Base-by-base conservation (phyloP, 2,888 invertebrate species). In the Lasioglossum leucozonium region DNA sequence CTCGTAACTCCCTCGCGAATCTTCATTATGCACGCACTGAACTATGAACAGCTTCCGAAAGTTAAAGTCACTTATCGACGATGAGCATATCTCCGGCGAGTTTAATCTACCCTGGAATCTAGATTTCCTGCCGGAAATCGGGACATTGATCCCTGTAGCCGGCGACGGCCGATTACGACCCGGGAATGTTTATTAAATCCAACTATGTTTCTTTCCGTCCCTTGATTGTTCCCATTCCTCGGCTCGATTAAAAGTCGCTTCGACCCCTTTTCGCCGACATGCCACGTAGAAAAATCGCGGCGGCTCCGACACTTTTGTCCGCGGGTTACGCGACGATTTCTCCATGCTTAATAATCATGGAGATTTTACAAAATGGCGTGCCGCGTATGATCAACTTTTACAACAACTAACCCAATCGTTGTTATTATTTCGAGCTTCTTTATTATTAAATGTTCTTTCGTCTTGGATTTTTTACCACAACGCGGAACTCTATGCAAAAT, bases 171-270 rank as follows among this genome's bases (percentile, higher is more conserved):
- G 89, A 89, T 89, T 89, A 89, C 89, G 86, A 84, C 73, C 83
- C 85, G 85, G 90, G 90, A 90, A 90, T 90, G 90, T 90, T 90
- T 90, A 90, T 90, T 90, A 90, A 90, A 90, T 90, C 90, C 89
- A 85, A 79, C 87, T 89, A 88, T 85, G 86, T 87, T 89, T 89
- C 88, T 89, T 89, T 87, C 78, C 81, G 77, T 71, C 65, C 71
- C 72, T 75, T 78, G 44, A 82, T 72, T 40, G 79, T 79, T 79
- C 77, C 77, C 81, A 77, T 88, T 85, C 77, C 82, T 86, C 79
- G 67, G 0, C 75, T 76, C 79, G 88, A 88, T 89, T 86, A 89
- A 89, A 90, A 88, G 62, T 86, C 77, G 26, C 34, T 71, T 16
- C 44, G 26, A n/a, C 30, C 37, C 26, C 51, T 22, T 44, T 51